Percentiles rank a stretch among this genome's conserved stretches.
Conservation (phyloP, 1,140 invertebrate species). For the Schlechtendalia chinensis region DNA sequence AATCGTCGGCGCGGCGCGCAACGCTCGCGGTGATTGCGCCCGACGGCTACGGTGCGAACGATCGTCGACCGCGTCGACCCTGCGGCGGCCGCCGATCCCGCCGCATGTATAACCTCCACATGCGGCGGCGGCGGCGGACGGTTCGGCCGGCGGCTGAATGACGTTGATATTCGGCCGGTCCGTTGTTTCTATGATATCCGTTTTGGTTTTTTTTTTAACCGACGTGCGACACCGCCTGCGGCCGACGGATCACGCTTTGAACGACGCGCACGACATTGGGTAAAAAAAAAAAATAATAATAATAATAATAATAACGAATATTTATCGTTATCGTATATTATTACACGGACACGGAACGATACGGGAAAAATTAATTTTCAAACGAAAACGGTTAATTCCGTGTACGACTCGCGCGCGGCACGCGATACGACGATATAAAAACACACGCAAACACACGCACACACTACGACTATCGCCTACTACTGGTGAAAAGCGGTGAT, state of each 20-base stretch:
- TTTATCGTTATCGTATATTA: too few relatives aligned
- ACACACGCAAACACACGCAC: not conserved
- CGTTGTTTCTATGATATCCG: not conserved
- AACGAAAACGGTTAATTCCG: too few relatives aligned
- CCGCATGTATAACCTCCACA: slow-evolving; percentile 41
- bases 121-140: slow-evolving; percentile 35
- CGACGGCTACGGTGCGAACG: not conserved
- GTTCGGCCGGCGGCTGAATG: slow-evolving; percentile 26
- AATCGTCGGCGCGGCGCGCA: not conserved
- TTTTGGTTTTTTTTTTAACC: too few relatives aligned
- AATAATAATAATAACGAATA: too few relatives aligned
- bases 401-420: not conserved
- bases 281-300: not conserved
- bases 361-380: too few relatives aligned
- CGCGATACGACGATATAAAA: not conserved
- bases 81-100: slow-evolving; percentile 39
- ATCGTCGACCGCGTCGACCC: not conserved
- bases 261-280: too few relatives aligned
- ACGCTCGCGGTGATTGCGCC: not conserved
- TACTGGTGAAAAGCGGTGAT: slow-evolving; percentile 21
- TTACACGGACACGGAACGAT: too few relatives aligned
- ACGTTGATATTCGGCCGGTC: not conserved
- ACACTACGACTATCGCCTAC: slow-evolving; percentile 9
- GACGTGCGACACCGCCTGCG: not conserved
- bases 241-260: too few relatives aligned